These are phyloP conservation scores for Tychaedon coryphoeus DNA, from an alignment of 2,113 vertebrate genomes.

Conservation along the genomic window DNA sequence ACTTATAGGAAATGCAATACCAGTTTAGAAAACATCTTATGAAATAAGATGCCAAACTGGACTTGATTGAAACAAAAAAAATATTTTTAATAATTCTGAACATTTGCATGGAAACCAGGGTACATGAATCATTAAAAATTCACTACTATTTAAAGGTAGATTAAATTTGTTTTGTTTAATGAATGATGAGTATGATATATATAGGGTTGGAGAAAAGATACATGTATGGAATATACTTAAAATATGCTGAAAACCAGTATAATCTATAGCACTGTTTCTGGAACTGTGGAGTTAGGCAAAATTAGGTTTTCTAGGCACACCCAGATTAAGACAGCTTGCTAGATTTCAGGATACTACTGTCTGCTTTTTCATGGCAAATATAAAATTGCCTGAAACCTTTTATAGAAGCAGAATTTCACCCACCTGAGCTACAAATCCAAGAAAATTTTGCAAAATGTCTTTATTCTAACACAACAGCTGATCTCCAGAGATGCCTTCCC, in stretches of 20 bases:
- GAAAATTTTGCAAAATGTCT: neutral
- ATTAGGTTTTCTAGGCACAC: neutral
- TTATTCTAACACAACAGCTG: neutral
- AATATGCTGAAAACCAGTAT: neutral
- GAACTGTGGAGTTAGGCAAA: neutral
- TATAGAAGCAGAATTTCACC: neutral
- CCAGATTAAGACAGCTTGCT: neutral
- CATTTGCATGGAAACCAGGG: neutral
- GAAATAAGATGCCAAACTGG: neutral
- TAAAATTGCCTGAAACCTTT: neutral
- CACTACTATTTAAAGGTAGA: neutral
- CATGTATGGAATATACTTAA: neutral
- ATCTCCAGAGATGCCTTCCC: neutral
- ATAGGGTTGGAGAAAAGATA: neutral
- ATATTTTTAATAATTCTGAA: neutral
- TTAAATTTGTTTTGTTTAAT: neutral
- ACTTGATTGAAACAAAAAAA: neutral
- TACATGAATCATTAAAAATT: neutral
- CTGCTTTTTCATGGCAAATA: neutral
- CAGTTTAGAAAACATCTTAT: neutral
- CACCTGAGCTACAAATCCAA: neutral
- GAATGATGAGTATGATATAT: neutral
- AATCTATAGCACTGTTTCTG: neutral
- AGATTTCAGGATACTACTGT: neutral
- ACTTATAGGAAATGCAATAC: neutral